A percentile compares a stretch with the other conserved stretches of the same genome.
Evolutionary conservation across 2,113 vertebrate genomes (phyloP).

Genomic region (Trichomycterus rosablanca): DNA sequence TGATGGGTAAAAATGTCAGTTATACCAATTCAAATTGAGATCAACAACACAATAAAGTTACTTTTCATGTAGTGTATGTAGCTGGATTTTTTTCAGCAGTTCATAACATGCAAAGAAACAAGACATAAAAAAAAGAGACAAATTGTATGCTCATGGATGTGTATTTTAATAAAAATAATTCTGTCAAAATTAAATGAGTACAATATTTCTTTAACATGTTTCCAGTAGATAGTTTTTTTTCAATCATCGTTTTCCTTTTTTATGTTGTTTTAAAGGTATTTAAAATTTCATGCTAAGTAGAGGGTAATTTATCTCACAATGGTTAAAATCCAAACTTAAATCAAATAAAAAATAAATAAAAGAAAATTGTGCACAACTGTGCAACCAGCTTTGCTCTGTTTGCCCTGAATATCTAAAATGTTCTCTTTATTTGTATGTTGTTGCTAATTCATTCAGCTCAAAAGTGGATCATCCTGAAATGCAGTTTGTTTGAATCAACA

Average conservation of each 20-base stretch:
- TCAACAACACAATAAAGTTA: too few relatives aligned
- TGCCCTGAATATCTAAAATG: slow-evolving; percentile 30
- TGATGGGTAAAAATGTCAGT: too few relatives aligned
- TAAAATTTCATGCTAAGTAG: slow-evolving; percentile 88
- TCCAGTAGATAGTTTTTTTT: slow-evolving; percentile 80
- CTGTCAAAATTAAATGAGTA: slow-evolving; percentile 97
- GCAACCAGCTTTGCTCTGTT: slow-evolving; percentile 52
- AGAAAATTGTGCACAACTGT: slow-evolving; percentile 75
- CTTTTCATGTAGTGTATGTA: too few relatives aligned
- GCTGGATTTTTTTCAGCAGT: too few relatives aligned
- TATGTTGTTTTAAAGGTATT: slow-evolving; percentile 77
- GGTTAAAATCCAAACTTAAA: slow-evolving; percentile 82
- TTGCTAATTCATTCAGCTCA: slow-evolving; percentile 32
- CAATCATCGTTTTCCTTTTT: slow-evolving; percentile 65
- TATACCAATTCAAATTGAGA: too few relatives aligned
- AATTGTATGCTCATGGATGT: slow-evolving; percentile 81
- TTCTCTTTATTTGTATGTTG: slow-evolving; percentile 30
- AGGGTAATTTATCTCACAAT: slow-evolving; percentile 83
- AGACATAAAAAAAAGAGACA: slow-evolving; percentile 33
- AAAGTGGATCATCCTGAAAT: slow-evolving; percentile 39
- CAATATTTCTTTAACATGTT: slow-evolving; percentile 86
- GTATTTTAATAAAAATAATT: slow-evolving; percentile 99
- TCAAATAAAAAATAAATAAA: slow-evolving; percentile 65
- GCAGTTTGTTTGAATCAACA: slow-evolving; percentile 43
- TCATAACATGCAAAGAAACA: too few relatives aligned